Percentiles rank a stretch among this genome's conserved stretches.
phyloP scores from a whole-genome alignment of 2,113 vertebrate genomes.

The Brachypteracias leptosomus region DNA sequence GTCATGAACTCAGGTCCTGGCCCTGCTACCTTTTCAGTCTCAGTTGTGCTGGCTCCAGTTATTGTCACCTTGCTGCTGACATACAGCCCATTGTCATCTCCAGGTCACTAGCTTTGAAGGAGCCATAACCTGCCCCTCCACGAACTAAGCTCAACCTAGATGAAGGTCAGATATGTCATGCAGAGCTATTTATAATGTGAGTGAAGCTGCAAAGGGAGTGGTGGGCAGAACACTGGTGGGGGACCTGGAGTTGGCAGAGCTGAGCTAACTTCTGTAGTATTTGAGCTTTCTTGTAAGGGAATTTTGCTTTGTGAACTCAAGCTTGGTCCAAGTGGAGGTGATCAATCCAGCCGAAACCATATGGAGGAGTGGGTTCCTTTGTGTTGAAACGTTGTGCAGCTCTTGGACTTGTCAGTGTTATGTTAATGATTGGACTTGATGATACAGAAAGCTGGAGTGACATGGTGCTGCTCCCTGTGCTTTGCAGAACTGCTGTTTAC shows the following conservation, averaged over 20 bases:
- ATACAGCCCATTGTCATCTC: background rate
- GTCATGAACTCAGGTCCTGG: background rate
- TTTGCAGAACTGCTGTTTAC: background rate
- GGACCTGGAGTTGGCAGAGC: background rate
- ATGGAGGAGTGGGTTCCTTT: background rate
- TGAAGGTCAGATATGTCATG: background rate
- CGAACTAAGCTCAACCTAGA: background rate
- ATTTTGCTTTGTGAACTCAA: background rate
- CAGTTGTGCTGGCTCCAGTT: fast-evolving
- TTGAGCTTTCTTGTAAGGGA: background rate
- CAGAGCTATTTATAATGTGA: background rate
- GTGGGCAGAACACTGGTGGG: background rate
- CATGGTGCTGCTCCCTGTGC: background rate
- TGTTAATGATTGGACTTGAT: too few relatives aligned
- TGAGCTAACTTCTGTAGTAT: background rate
- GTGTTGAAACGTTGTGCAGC: background rate
- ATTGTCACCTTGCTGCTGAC: background rate
- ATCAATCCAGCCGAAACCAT: background rate
- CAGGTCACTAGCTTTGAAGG: background rate
- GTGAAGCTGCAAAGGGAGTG: background rate
- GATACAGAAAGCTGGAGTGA: background rate
- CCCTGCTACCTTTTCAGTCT: background rate
- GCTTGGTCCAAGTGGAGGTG: background rate
- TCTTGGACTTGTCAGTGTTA: background rate
- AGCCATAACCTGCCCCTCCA: background rate